phyloP scores from a whole-genome alignment of 2,113 vertebrate species.

The Alosa alosa region DNA sequence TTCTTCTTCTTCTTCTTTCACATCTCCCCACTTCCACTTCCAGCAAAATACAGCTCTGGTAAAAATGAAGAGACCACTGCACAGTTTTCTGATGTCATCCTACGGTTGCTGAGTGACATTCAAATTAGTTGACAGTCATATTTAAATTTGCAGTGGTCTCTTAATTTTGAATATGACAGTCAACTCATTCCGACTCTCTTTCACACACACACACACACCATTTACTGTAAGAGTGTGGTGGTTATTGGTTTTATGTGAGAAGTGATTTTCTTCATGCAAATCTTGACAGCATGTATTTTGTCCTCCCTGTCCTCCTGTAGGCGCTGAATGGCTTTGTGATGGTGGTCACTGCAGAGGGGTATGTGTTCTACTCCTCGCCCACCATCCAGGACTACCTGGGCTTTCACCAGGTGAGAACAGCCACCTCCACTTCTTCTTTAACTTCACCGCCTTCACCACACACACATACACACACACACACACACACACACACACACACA shows the following conservation, averaged over 20 bases:
- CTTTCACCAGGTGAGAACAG: conserved; percentile 62
- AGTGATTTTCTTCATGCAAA: neutral
- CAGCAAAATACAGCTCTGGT: no score
- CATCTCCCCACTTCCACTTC: no score
- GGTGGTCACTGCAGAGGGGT: conserved; percentile 60
- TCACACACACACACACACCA: neutral
- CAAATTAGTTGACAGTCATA: no score
- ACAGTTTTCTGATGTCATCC: neutral
- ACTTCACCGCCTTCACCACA: neutral
- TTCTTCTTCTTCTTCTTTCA: neutral
- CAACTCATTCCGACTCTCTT: no score
- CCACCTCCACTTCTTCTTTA: neutral
- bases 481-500: neutral
- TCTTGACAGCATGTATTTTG: neutral
- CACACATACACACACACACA: neutral
- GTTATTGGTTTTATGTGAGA: neutral
- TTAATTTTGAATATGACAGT: no score
- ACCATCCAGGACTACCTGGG: conserved; percentile 66
- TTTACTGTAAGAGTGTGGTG: neutral
- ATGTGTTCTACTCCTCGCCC: conserved; percentile 62
- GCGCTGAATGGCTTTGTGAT: conserved; percentile 64
- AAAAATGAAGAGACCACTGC: no score
- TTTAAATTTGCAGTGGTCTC: no score
- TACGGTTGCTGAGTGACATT: no score
- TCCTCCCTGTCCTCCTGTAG: conserved; percentile 33